phyloP scores from a whole-genome alignment of 2,797 vertebrate genomes.

The Liparis tanakae region DNA sequence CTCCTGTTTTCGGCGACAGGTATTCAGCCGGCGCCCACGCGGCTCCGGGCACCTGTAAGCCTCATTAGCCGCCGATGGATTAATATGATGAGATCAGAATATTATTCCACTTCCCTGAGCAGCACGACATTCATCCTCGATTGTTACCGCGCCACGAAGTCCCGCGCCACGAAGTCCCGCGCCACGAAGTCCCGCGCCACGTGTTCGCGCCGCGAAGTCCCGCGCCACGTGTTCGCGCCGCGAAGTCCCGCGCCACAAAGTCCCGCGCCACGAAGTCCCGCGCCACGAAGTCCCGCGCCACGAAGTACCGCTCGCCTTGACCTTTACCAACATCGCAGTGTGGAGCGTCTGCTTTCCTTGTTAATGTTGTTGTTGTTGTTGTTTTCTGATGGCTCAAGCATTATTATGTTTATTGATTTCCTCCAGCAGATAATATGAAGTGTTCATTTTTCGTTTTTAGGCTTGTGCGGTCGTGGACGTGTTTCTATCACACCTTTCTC shows the following conservation, averaged over 20 bases:
- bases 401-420: background rate
- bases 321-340: slow-evolving; percentile 13
- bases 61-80: slow-evolving; percentile 57
- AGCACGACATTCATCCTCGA: slow-evolving; percentile 40
- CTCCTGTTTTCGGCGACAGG: slow-evolving; percentile 35
- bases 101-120: slow-evolving; percentile 51
- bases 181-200: no score
- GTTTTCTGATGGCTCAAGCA: background rate
- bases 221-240: no score
- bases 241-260: no score
- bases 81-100: slow-evolving; percentile 53
- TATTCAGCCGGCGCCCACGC: slow-evolving; percentile 42
- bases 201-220: no score
- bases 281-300: no score
- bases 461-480: background rate
- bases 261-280: no score
- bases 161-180: no score
- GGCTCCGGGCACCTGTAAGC: slow-evolving; percentile 48
- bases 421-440: background rate
- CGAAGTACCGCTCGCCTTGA: slow-evolving; percentile 27
- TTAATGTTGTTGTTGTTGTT: no score
- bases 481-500: background rate
- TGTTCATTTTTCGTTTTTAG: background rate
- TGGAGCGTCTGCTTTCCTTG: background rate
- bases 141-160: slow-evolving; percentile 44